Percentiles rank a stretch among this genome's conserved stretches.
Evolutionary conservation across 2,888 invertebrate genomes (phyloP).

Genomic region (Machimus atricapillus): DNA sequence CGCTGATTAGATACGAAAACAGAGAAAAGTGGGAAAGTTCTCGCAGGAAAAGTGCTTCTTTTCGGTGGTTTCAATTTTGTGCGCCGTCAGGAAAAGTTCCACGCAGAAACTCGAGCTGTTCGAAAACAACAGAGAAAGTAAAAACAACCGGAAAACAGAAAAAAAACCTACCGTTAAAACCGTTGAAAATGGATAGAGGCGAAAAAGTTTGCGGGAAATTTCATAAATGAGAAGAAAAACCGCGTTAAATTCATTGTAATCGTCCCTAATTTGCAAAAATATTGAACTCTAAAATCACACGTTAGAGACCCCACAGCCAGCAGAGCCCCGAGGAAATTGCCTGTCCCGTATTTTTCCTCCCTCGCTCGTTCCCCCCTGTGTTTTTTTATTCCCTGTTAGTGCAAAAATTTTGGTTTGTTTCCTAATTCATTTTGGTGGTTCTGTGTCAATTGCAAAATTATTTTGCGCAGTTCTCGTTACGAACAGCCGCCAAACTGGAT

Average conservation of each 20-base stretch:
- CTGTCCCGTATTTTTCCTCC: background rate
- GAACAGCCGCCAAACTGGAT: constrained; percentile 35
- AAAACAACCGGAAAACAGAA: background rate
- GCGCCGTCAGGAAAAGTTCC: background rate
- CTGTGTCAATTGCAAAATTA: background rate
- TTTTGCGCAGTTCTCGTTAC: background rate
- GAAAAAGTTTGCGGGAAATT: background rate
- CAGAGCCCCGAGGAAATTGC: background rate
- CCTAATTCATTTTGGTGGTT: background rate
- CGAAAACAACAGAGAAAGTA: background rate
- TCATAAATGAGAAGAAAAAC: background rate
- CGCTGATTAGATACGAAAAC: constrained; percentile 28
- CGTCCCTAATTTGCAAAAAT: background rate
- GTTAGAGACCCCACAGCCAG: background rate
- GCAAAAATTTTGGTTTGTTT: background rate
- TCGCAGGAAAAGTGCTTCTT: background rate
- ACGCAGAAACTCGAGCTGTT: background rate
- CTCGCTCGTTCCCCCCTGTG: background rate
- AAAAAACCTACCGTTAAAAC: background rate
- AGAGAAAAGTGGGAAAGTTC: constrained; percentile 7
- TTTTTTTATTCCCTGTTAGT: background rate
- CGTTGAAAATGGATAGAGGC: background rate
- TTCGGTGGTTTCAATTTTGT: background rate
- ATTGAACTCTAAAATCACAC: background rate
- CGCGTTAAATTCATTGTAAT: background rate